Conservation (phyloP, 2,888 invertebrate genomes). For the Blera fallax region DNA sequence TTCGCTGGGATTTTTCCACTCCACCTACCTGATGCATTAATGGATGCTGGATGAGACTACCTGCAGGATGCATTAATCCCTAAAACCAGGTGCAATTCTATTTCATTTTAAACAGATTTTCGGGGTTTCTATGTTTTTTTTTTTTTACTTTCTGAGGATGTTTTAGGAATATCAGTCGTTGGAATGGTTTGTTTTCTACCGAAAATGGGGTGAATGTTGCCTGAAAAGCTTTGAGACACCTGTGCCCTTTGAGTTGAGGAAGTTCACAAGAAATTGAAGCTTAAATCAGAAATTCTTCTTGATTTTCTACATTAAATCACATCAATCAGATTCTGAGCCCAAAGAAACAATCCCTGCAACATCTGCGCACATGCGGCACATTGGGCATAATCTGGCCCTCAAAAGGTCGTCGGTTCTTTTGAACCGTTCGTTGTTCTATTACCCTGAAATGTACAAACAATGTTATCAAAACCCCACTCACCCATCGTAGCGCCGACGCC, state of each 20-base stretch:
- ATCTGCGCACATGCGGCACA: neutral
- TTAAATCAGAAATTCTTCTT: too few relatives aligned
- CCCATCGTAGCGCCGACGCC: neutral
- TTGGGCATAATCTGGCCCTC: neutral
- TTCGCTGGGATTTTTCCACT: conserved; percentile 25
- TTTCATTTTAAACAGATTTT: neutral
- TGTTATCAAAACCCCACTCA: neutral
- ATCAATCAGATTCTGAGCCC: neutral
- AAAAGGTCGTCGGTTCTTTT: neutral
- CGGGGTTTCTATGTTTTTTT: too few relatives aligned
- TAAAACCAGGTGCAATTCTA: conserved; percentile 58
- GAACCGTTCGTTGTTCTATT: neutral
- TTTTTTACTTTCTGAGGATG: too few relatives aligned
- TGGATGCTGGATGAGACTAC: conserved; percentile 31
- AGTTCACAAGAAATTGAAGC: too few relatives aligned
- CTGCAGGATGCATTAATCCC: conserved; percentile 48
- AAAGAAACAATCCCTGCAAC: too few relatives aligned
- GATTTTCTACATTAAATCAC: neutral
- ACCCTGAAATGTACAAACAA: neutral
- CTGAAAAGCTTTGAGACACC: too few relatives aligned
- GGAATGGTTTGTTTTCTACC: too few relatives aligned
- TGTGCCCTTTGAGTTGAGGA: too few relatives aligned
- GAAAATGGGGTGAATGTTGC: too few relatives aligned
- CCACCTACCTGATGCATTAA: neutral
- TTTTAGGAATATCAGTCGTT: too few relatives aligned